Conservation (phyloP, 2,113 vertebrate genomes). For the Isichthys henryi region DNA sequence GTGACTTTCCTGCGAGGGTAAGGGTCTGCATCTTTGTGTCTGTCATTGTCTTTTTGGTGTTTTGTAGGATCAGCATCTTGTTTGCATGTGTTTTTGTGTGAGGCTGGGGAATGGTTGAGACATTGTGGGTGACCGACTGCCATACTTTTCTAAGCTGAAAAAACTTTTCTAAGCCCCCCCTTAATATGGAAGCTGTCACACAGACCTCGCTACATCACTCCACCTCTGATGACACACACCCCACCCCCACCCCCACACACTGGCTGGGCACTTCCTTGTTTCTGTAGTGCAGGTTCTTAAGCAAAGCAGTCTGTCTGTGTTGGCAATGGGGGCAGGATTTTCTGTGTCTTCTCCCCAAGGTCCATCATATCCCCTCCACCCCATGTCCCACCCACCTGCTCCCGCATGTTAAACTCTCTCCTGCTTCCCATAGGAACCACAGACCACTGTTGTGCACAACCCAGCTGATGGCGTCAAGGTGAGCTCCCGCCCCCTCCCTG, state of each 20-base stretch:
- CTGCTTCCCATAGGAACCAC: conserved; percentile 88
- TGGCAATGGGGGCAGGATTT: neutral
- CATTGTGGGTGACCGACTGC: conserved; percentile 12
- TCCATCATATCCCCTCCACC: neutral
- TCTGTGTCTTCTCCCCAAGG: neutral
- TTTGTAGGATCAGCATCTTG: conserved; percentile 19
- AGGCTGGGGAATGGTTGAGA: conserved; percentile 11
- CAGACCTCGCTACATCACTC: neutral
- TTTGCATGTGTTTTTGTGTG: conserved; percentile 21
- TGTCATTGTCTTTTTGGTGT: conserved; percentile 17
- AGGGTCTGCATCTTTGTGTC: conserved; percentile 51
- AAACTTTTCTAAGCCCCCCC: conserved; percentile 17
- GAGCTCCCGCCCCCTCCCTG: conserved; percentile 48
- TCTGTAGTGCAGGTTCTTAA: neutral
- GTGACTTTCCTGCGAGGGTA: neutral
- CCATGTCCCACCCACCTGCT: conserved; percentile 31
- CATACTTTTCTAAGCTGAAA: neutral
- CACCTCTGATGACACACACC: conserved; percentile 35
- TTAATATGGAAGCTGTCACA: neutral
- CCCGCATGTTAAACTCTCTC: conserved; percentile 70
- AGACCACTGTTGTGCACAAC: conserved; percentile 98
- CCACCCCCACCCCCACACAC: neutral
- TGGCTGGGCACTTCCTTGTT: neutral
- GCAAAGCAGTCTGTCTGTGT: neutral
- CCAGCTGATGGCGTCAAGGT: conserved; percentile 97